Evolutionary conservation across 1,140 invertebrate species (phyloP).

Genomic region (Drosophila kurseongensis): DNA sequence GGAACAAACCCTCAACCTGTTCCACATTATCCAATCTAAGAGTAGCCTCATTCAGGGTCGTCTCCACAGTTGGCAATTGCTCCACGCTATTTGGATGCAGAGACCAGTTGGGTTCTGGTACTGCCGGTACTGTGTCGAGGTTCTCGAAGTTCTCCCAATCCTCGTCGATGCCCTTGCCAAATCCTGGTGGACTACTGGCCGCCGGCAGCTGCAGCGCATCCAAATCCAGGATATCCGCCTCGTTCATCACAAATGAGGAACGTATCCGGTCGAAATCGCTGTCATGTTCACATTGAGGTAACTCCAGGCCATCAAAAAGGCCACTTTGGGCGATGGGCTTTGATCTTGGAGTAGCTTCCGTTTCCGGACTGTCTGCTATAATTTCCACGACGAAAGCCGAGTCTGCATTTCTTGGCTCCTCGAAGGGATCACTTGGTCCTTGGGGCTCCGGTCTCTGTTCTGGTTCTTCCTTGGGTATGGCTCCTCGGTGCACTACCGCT

Average conservation of each 20-base stretch:
- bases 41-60: slow-evolving; percentile 23
- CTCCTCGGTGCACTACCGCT: slow-evolving; percentile 50
- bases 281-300: slow-evolving; percentile 44
- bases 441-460: background rate
- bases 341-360: slow-evolving; percentile 8
- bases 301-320: slow-evolving; percentile 52
- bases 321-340: background rate
- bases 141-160: slow-evolving; percentile 80
- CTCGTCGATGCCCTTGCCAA: slow-evolving; percentile 79
- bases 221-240: slow-evolving; percentile 72
- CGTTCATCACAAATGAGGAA: slow-evolving; percentile 67
- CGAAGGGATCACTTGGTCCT: too few relatives aligned
- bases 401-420: slow-evolving; percentile 17
- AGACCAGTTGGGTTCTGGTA: slow-evolving; percentile 48
- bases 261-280: slow-evolving; percentile 62
- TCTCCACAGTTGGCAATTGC: slow-evolving; percentile 32
- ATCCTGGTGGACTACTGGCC: slow-evolving; percentile 67
- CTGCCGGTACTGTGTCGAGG: slow-evolving; percentile 37
- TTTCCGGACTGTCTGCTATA: slow-evolving; percentile 60
- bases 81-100: slow-evolving; percentile 46
- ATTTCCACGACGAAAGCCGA: slow-evolving; percentile 69
- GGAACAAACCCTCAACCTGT: slow-evolving; percentile 44
- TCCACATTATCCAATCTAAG: slow-evolving; percentile 30
- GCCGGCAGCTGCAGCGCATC: slow-evolving; percentile 24
- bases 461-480: slow-evolving; percentile 13